These are phyloP conservation scores for Hypsopygia costalis DNA, from an alignment of 2,888 invertebrate genomes.

Conservation along the genomic window DNA sequence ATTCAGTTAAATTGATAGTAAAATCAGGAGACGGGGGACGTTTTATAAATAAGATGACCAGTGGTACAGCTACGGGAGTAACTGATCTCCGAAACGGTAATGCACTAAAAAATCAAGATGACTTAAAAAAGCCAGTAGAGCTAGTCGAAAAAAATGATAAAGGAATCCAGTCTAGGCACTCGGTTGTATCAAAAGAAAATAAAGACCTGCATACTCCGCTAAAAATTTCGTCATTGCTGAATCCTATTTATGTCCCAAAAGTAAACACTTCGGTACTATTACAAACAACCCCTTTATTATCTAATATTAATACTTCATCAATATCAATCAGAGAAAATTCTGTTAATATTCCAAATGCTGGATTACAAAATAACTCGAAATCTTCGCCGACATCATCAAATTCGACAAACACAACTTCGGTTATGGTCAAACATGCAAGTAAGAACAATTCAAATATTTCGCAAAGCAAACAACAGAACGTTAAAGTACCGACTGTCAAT, in stretches of 20 bases:
- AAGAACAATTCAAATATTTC: not conserved
- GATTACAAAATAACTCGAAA: not conserved
- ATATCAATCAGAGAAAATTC: constrained; percentile 3
- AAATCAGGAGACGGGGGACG: not conserved
- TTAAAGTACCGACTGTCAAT: not conserved
- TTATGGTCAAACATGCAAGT: not conserved
- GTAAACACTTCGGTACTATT: not conserved
- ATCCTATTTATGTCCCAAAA: constrained; percentile 47
- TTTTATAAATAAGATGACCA: not conserved
- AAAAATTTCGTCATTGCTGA: constrained; percentile 61
- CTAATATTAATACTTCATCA: constrained; percentile 3
- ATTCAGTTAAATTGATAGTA: not conserved
- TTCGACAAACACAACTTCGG: not conserved
- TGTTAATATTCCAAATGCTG: not conserved
- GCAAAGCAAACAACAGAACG: not conserved
- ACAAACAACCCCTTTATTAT: constrained; percentile 7
- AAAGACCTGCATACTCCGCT: constrained; percentile 44
- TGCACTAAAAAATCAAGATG: not conserved
- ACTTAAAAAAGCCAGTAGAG: not conserved
- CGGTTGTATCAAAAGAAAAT: constrained; percentile 15
- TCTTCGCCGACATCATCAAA: not conserved
- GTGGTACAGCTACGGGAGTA: not conserved
- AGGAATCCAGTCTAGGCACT: constrained; percentile 12
- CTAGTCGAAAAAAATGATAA: constrained; percentile 6
- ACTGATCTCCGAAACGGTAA: not conserved